These are phyloP conservation scores for Brachionus manjavacas DNA, from an alignment of 1,140 invertebrate species.

Conservation along the genomic window DNA sequence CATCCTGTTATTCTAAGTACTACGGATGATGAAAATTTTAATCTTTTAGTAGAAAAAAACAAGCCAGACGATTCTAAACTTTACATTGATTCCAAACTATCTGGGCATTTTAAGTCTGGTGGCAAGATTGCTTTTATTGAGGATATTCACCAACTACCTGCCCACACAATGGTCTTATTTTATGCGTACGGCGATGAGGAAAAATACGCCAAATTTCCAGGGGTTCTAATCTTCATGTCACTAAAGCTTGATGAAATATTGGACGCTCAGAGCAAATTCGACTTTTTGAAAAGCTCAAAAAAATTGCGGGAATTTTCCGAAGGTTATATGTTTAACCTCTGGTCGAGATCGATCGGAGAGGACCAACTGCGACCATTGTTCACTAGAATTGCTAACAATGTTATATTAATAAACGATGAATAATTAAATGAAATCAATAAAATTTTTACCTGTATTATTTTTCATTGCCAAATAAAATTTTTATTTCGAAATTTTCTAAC, in stretches of 20 bases:
- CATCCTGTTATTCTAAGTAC: neutral
- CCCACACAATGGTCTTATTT: conserved; percentile 21
- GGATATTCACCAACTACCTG: neutral
- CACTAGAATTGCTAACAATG: conserved; percentile 34
- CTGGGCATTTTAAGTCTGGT: neutral
- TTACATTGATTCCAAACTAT: neutral
- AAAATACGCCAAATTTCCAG: conserved; percentile 6
- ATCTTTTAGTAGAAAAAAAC: neutral
- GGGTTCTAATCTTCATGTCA: conserved; percentile 31
- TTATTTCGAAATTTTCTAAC: neutral
- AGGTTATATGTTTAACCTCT: conserved; percentile 28
- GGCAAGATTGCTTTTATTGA: conserved; percentile 10
- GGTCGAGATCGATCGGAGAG: conserved; percentile 8
- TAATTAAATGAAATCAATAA: neutral
- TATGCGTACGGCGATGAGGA: conserved; percentile 38
- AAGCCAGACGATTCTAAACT: neutral
- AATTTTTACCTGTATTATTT: neutral
- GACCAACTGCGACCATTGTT: conserved; percentile 33
- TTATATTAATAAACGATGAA: conserved; percentile 14
- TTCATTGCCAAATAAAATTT: neutral
- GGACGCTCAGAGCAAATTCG: neutral
- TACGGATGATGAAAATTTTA: neutral
- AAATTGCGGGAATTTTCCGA: neutral
- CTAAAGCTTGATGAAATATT: neutral
- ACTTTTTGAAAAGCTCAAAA: neutral